Conservation (phyloP, 2,888 invertebrate genomes). For the Dyspetes luteomarginatus region DNA sequence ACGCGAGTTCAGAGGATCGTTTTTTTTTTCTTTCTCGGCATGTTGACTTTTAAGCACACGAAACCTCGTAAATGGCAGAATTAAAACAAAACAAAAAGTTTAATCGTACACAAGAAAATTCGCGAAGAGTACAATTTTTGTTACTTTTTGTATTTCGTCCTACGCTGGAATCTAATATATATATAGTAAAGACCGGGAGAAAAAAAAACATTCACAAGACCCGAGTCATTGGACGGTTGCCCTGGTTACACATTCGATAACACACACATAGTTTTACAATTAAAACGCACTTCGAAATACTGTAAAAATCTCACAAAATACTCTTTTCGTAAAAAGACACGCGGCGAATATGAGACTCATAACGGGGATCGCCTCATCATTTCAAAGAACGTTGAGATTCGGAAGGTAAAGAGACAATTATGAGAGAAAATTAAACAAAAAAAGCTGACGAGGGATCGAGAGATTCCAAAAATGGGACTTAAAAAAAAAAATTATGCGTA, state of each 20-base stretch:
- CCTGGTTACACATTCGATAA: slow-evolving; percentile 79
- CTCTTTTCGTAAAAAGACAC: slow-evolving; percentile 78
- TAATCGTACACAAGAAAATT: slow-evolving; percentile 46
- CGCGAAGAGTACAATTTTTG: slow-evolving; percentile 25
- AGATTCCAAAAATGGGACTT: slow-evolving; percentile 37
- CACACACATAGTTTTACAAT: slow-evolving; percentile 79
- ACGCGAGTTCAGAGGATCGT: slow-evolving; percentile 64
- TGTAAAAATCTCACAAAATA: slow-evolving; percentile 83
- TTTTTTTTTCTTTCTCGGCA: too few species aligned
- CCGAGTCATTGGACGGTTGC: slow-evolving; percentile 80
- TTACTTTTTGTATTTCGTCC: slow-evolving; percentile 1
- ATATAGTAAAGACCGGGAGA: slow-evolving; percentile 14
- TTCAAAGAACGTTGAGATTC: slow-evolving; percentile 57
- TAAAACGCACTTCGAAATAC: slow-evolving; percentile 82
- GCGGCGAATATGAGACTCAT: slow-evolving; percentile 68
- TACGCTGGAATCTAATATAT: slow-evolving; percentile 15
- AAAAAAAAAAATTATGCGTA: slow-evolving; percentile 20
- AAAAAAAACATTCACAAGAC: slow-evolving; percentile 68
- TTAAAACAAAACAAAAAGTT: slow-evolving; percentile 60
- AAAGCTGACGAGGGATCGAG: background rate
- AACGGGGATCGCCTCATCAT: background rate
- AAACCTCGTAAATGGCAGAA: slow-evolving; percentile 57
- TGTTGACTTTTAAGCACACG: slow-evolving; percentile 63
- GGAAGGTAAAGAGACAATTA: slow-evolving; percentile 48
- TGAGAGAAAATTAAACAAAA: slow-evolving; percentile 18